Conservation (phyloP, 2,113 vertebrate genomes). For the Calidris pugnax region DNA sequence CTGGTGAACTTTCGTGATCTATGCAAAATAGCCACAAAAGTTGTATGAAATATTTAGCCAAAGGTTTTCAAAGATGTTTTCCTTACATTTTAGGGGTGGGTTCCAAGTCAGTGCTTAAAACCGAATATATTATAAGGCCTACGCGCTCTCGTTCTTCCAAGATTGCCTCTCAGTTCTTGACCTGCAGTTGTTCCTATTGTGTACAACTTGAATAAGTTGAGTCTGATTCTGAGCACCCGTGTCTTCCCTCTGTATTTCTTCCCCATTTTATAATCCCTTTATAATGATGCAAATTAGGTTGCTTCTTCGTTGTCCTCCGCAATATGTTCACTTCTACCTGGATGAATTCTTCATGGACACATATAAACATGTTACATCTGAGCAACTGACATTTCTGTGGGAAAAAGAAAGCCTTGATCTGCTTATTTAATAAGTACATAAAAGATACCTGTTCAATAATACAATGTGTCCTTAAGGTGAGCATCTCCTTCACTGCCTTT, state of each 20-base stretch:
- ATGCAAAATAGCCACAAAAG: neutral
- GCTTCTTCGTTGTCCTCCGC: neutral
- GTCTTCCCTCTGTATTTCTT: neutral
- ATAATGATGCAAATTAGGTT: neutral
- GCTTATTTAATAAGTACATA: neutral
- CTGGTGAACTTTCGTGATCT: neutral
- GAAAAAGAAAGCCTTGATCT: neutral
- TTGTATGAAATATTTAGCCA: neutral
- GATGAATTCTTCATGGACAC: neutral
- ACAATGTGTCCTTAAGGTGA: neutral
- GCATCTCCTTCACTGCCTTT: conserved; percentile 38
- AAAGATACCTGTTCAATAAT: neutral
- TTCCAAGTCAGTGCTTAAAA: neutral
- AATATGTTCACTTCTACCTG: neutral
- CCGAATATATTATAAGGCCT: neutral
- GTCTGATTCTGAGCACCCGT: neutral
- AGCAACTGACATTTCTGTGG: neutral
- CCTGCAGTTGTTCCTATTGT: neutral
- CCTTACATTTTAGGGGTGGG: neutral
- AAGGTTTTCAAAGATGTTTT: neutral
- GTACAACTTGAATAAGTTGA: neutral
- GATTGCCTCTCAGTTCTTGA: neutral
- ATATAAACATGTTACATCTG: neutral
- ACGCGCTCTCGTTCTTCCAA: neutral
- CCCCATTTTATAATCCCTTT: neutral